A percentile compares a stretch with the other conserved stretches of the same genome.
Conservation (phyloP, 2,113 vertebrate genomes). For the Daphoenositta chrysoptera region DNA sequence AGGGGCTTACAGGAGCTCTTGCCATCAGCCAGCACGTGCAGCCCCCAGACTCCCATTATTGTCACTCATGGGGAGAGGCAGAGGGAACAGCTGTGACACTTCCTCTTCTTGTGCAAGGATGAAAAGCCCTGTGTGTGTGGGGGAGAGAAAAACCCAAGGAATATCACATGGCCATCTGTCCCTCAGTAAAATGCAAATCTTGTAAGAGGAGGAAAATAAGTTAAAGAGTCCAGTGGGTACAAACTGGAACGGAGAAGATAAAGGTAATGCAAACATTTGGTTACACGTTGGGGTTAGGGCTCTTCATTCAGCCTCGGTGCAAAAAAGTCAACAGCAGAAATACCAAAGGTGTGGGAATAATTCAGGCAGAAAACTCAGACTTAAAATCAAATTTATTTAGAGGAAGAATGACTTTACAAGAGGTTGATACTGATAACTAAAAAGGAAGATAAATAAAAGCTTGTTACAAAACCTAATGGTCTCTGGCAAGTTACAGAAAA, state of each 20-base stretch:
- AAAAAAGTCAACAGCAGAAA: background rate
- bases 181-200: background rate
- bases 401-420: constrained; percentile 81
- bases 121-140: background rate
- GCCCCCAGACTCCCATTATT: background rate
- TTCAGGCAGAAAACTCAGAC: background rate
- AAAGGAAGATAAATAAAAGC: constrained; percentile 94
- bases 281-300: background rate
- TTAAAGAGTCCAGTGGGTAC: background rate
- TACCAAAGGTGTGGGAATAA: background rate
- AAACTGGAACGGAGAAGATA: background rate
- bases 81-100: background rate
- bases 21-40: background rate
- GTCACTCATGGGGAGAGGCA: accelerated
- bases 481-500: constrained; percentile 78
- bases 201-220: background rate
- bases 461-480: constrained; percentile 72
- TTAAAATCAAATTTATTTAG: constrained; percentile 82
- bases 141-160: background rate
- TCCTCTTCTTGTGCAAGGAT: background rate
- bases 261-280: background rate
- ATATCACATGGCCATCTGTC: background rate
- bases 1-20: background rate
- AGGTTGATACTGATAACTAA: constrained; percentile 68
- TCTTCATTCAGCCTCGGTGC: background rate